Percentiles rank a stretch among this genome's conserved stretches.
phyloP scores from a whole-genome alignment of 2,888 invertebrate genomes.

The Sarcophaga variegata region DNA sequence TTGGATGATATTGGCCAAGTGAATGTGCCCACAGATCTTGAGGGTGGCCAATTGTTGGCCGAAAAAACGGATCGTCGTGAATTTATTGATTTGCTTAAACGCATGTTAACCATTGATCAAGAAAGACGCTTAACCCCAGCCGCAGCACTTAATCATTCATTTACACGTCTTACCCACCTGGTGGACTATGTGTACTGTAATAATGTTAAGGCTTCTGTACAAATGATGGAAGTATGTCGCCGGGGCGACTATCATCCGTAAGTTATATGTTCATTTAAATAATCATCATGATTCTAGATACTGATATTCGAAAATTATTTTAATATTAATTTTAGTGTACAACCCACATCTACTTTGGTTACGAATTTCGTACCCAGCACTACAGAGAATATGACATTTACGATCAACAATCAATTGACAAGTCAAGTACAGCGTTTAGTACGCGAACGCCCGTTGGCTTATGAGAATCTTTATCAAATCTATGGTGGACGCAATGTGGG shows the following conservation, averaged over 20 bases:
- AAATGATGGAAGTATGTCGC: constrained; percentile 96
- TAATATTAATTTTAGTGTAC: constrained; percentile 75
- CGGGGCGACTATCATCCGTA: constrained; percentile 83
- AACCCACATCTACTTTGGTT: constrained; percentile 85
- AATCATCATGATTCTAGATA: neutral
- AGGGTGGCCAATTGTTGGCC: constrained; percentile 96
- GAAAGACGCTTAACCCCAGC: constrained; percentile 97
- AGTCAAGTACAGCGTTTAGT: constrained; percentile 88
- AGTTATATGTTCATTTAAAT: constrained; percentile 63
- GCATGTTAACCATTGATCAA: constrained; percentile 99
- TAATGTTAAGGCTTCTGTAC: constrained; percentile 97
- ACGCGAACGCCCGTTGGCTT: constrained; percentile 88
- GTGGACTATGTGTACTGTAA: constrained; percentile 98
- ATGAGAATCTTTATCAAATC: constrained; percentile 86
- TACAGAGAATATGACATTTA: constrained; percentile 93
- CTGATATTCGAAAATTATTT: neutral
- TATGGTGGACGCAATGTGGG: constrained; percentile 87
- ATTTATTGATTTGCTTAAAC: constrained; percentile 98
- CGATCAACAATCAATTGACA: constrained; percentile 94
- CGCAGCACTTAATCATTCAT: constrained; percentile 97
- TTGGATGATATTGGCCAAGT: constrained; percentile 99
- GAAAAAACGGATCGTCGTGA: constrained; percentile 98
- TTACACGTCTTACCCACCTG: constrained; percentile 95
- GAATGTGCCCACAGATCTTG: constrained; percentile 97
- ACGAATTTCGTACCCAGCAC: constrained; percentile 90